Evolutionary conservation across 2,797 vertebrate genomes (phyloP).

Genomic region (Enoplosus armatus): DNA sequence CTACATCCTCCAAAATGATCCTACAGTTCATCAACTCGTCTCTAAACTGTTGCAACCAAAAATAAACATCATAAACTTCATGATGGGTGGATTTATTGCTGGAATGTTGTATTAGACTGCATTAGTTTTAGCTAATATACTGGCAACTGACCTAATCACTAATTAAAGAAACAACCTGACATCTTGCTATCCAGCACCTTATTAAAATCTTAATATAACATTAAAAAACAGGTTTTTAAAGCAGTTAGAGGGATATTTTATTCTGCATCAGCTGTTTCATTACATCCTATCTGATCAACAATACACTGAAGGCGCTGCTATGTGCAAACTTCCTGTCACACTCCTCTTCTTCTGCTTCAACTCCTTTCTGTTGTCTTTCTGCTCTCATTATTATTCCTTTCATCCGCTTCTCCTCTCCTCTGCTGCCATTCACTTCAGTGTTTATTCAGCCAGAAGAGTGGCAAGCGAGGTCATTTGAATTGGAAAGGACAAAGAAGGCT

Average conservation of each 20-base stretch:
- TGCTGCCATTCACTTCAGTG: neutral
- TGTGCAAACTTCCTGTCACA: neutral
- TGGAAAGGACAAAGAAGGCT: slow-evolving; percentile 27
- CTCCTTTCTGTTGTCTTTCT: neutral
- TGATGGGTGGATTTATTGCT: neutral
- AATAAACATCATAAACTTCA: neutral
- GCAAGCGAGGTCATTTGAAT: slow-evolving; percentile 3
- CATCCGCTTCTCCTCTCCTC: neutral
- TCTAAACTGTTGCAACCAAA: neutral
- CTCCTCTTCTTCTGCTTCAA: neutral
- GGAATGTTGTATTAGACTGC: neutral
- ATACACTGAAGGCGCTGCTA: neutral
- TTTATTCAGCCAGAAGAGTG: slow-evolving; percentile 24
- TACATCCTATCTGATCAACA: neutral
- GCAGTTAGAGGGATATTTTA: neutral
- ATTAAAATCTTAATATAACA: no score
- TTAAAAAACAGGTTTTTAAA: neutral
- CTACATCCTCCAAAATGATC: neutral
- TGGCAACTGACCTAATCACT: neutral
- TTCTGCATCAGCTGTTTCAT: neutral
- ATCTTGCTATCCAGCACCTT: neutral
- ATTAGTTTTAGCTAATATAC: neutral
- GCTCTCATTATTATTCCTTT: neutral
- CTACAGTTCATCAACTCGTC: neutral
- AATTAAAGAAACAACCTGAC: neutral